Base-by-base conservation (phyloP, 2,797 vertebrate species). In the Sebastiscus tertius region DNA sequence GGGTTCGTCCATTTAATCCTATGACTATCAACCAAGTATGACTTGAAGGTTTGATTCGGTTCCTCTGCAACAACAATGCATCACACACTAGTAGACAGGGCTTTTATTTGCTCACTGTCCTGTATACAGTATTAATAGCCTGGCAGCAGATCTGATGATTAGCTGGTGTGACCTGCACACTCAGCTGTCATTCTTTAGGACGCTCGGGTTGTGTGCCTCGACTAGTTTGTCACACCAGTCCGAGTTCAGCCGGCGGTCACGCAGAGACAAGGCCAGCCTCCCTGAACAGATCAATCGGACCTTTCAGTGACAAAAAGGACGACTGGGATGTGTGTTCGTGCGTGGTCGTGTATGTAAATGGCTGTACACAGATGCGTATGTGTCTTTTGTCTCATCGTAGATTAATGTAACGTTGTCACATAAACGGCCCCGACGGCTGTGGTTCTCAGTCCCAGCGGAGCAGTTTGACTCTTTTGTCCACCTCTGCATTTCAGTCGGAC, bases 221-320 rank as follows among this genome's bases (percentile, higher is more conserved):
- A 49, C 33, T 65, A 8, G 77, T 85, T 73, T 55, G 63, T 46
- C 77, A 56, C 80, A 71, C 2, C 42, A 20, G 58, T 59, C 33
- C 0, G 49, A 77, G 89, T 92, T 93, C 88, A 90, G 77, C 7
- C 5, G 11, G 76, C 78, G 80, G 89, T 91, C 86, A 87, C 4
- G 26, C 81, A 65, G 60, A 83, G 72, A 79, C 61, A 5, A 89
- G 75, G 72, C 64, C 72, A 29, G 39, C 42, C 61, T 87, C 74
- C 52, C 72, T 69, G 61, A 80, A 89, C 80, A 89, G 81, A 92
- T 87, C 88, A 87, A 83, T 90, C 5, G 22, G 70, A 62, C 61
- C 65, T 75, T 72, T 80, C 67, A 72, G 69, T 77, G 75, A 88
- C 80, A 52, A 81, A 85, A 88, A 42, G 79, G 86, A 90, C 85